A percentile compares a stretch with the other conserved stretches of the same genome.
Conservation (phyloP, 23 tunicate species). For the Pegea sp. region DNA sequence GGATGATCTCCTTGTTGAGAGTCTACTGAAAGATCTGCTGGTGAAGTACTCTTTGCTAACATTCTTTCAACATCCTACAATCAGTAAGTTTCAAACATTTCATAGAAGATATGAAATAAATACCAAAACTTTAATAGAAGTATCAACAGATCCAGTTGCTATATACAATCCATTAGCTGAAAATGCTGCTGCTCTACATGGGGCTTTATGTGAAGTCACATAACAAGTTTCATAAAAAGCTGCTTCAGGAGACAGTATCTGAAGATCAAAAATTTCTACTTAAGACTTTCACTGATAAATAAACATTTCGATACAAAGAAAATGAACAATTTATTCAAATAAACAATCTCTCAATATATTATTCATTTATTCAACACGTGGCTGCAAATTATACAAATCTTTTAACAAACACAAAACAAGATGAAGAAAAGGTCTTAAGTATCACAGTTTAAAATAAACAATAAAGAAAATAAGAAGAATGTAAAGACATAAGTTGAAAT, state of each 20-base stretch:
- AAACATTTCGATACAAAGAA: too few relatives aligned
- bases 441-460: too few relatives aligned
- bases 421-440: too few relatives aligned
- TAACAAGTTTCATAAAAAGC: conserved; percentile 67
- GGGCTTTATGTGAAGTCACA: conserved; percentile 81
- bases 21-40: conserved; percentile 13
- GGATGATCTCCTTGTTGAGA: conserved; percentile 55
- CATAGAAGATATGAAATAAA: neutral
- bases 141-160: conserved; percentile 76
- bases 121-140: conserved; percentile 53
- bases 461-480: too few relatives aligned
- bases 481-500: too few relatives aligned
- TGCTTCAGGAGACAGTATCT: conserved; percentile 64
- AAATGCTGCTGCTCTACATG: conserved; percentile 61
- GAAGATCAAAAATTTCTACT: neutral
- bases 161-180: conserved; percentile 63
- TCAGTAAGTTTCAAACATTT: neutral
- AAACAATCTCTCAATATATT: too few relatives aligned
- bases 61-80: conserved; percentile 63
- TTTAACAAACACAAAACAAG: neutral
- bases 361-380: too few relatives aligned
- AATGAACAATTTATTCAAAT: too few relatives aligned
- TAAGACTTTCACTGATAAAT: too few relatives aligned
- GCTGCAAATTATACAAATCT: neutral
- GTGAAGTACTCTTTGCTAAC: conserved; percentile 47